A percentile compares a stretch with the other conserved stretches of the same genome.
Conservation (phyloP, 2,888 invertebrate species). For the Cyaniris semiargus region DNA sequence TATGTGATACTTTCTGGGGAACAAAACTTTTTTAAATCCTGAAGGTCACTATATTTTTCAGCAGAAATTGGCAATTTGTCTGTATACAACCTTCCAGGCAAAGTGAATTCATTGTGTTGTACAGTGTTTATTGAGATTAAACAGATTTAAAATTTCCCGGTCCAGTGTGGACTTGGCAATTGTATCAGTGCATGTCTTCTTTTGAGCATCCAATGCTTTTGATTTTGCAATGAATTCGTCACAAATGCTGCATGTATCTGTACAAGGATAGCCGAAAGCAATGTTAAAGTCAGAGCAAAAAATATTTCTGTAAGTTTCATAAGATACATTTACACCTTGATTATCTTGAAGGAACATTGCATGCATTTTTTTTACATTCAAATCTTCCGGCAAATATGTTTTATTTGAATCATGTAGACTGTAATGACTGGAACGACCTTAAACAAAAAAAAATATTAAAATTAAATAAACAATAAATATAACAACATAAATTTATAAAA, state of each 20-base stretch:
- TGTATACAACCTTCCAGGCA: conserved; percentile 36
- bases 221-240: conserved; percentile 30
- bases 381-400: conserved; percentile 35
- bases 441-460: conserved; percentile 29
- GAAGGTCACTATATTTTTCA: conserved; percentile 35
- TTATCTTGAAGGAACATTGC: conserved; percentile 33
- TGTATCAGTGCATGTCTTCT: conserved; percentile 27
- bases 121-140: conserved; percentile 37
- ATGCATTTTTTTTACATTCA: conserved; percentile 36
- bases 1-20: conserved; percentile 34
- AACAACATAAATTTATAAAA: background rate
- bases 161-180: conserved; percentile 35
- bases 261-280: conserved; percentile 31
- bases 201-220: background rate
- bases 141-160: conserved; percentile 34
- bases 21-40: conserved; percentile 36
- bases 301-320: conserved; percentile 36
- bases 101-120: conserved; percentile 36
- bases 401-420: conserved; percentile 32
- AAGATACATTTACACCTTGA: conserved; percentile 33
- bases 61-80: conserved; percentile 33
- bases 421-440: conserved; percentile 30
- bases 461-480: conserved; percentile 28
- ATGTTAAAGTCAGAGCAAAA: conserved; percentile 31
- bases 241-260: conserved; percentile 34